phyloP scores from a whole-genome alignment of 37 sponge, comb jelly and placozoan genomes.

The Geodia barretti region DNA sequence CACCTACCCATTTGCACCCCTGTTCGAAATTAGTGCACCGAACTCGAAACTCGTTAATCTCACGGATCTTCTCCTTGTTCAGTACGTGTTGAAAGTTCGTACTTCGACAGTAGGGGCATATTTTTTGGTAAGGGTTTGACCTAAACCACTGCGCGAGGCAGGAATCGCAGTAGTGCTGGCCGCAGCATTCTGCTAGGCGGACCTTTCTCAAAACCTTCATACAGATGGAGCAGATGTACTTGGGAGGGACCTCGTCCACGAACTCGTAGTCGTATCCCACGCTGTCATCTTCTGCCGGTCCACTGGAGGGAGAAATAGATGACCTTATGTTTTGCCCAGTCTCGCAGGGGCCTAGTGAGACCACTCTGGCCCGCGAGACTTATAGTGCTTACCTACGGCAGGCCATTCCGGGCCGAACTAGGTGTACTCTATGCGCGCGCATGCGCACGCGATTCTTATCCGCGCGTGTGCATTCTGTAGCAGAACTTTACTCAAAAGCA shows the following conservation, averaged over 20 bases:
- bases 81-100: neutral
- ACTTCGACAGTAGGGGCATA: constrained; percentile 1
- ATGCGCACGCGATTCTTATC: no score
- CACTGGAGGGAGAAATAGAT: no score
- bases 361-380: no score
- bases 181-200: neutral
- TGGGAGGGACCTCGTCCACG: neutral
- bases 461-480: no score
- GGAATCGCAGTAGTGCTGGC: constrained; percentile 16
- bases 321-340: no score
- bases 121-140: neutral
- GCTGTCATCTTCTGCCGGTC: no score
- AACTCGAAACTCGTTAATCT: constrained; percentile 3
- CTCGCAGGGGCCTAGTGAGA: no score
- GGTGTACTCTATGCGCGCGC: no score
- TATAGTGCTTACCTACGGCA: no score
- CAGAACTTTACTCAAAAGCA: no score
- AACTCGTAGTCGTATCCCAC: constrained; percentile 32
- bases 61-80: neutral
- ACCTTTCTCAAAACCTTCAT: neutral
- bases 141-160: constrained; percentile 1
- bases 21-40: neutral
- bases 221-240: constrained; percentile 13
- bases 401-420: no score
- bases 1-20: constrained; percentile 9